Conservation (phyloP, 1,140 invertebrate genomes). For the Centruroides sculpturatus region DNA sequence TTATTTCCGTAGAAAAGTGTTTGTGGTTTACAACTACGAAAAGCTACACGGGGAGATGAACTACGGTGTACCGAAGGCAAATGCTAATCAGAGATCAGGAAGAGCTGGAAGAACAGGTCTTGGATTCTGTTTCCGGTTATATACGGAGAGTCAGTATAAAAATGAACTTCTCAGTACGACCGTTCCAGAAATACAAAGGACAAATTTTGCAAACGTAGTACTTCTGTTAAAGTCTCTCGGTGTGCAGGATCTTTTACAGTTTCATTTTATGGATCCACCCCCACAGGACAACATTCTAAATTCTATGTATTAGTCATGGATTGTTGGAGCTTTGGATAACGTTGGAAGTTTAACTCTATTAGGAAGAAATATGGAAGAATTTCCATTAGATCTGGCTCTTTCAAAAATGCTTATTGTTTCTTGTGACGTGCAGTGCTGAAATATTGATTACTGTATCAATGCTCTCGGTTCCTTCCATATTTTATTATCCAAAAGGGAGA, state of each 20-base stretch:
- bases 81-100: conserved; percentile 89
- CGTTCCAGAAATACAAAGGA: conserved; percentile 96
- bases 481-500: conserved; percentile 93
- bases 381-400: conserved; percentile 93
- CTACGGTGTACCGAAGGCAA: no score
- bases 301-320: conserved; percentile 99
- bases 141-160: conserved; percentile 91
- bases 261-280: conserved; percentile 99
- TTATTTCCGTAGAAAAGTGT: no score
- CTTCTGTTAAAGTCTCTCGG: conserved; percentile 86
- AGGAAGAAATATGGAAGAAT: conserved; percentile 96
- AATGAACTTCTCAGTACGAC: conserved; percentile 85
- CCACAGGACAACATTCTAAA: conserved; percentile 98
- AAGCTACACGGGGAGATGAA: no score
- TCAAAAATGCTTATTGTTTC: conserved; percentile 98
- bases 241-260: conserved; percentile 89
- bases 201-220: conserved; percentile 97
- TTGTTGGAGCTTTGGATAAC: conserved; percentile 91
- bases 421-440: conserved; percentile 72
- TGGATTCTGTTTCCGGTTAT: conserved; percentile 75
- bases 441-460: conserved; percentile 82
- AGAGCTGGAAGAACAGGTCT: conserved; percentile 92
- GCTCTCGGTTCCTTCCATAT: conserved; percentile 96
- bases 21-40: no score
- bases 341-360: conserved; percentile 78